These are phyloP conservation scores for Temnothorax curvispinosus DNA, from an alignment of 1,140 invertebrate species.

Conservation along the genomic window DNA sequence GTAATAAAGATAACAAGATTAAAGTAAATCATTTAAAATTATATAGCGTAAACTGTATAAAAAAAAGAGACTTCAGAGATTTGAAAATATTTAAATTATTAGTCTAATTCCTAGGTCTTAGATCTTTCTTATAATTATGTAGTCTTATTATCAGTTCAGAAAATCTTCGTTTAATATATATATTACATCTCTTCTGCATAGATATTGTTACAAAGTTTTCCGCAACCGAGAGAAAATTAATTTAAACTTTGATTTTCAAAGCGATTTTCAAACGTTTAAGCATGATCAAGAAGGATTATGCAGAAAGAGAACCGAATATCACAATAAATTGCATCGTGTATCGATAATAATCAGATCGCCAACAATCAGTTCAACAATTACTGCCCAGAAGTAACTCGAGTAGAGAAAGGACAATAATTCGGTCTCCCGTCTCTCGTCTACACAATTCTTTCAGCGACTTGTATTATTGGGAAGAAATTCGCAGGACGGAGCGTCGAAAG, in stretches of 20 bases:
- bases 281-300: neutral
- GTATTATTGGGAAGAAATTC: conserved; percentile 27
- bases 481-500: conserved; percentile 28
- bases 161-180: neutral
- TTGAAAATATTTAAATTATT: conserved; percentile 4
- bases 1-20: neutral
- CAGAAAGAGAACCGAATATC: neutral
- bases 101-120: neutral
- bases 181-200: neutral
- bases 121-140: neutral
- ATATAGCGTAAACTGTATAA: neutral
- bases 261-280: neutral
- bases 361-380: conserved; percentile 7
- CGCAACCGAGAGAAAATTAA: neutral
- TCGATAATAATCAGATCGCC: neutral
- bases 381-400: neutral
- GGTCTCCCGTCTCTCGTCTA: neutral
- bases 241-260: conserved; percentile 16
- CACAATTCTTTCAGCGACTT: conserved; percentile 9
- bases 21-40: neutral
- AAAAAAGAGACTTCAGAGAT: neutral
- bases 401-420: conserved; percentile 38
- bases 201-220: conserved; percentile 3
- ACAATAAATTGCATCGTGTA: neutral
- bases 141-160: neutral